Evolutionary conservation across 2,888 invertebrate genomes (phyloP), one percentile per base, ranked within the genome.

Genomic region (Dolomedes plantarius): DNA sequence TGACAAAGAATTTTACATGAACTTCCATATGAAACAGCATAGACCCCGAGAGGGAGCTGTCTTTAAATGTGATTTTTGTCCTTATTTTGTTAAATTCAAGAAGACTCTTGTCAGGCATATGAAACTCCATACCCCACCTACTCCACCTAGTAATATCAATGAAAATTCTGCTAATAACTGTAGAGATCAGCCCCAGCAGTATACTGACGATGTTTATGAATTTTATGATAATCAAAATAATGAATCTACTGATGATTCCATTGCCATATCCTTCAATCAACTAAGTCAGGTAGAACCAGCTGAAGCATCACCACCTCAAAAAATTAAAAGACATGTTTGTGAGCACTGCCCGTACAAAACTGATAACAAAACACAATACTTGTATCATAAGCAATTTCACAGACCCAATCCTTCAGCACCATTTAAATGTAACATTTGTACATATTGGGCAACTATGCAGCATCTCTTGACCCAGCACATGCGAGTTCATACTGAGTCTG

Each of bases 381-480:
- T 95, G 90, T 96, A 96, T 90, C 97, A 97, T 90, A 95, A 95
- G 90, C 96, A 96, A 90, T 95, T 96, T 90, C 97, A 97, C 90
- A 93, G 94, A 50, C 94, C 94, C 0, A 91, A 91, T 83, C 93
- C 94, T 75, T 94, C 94, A 65, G 94, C 95, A 0, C 94, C 94
- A n/a, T 95, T 95, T 91, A 95, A 95, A 91, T 97, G 97, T 90
- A 94, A 94, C 28, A 93, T 94, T 89, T 97, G 97, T 91, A 94
- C 95, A 88, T 96, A 96, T 90, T 95, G 95, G 90, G 96, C 96
- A 9, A 95, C 95, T 78, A 95, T 95, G 90, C 90, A 91, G 36
- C 95, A 96, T 89, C 93, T 96, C 50, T 93, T 97, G n/a, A 95
- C 95, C 90, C 96, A 96, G 89, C 97, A 97, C 91, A 93, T 95